These are phyloP conservation scores for Rhegmatorhina hoffmannsi DNA, from an alignment of 2,113 vertebrate species.

Conservation along the genomic window DNA sequence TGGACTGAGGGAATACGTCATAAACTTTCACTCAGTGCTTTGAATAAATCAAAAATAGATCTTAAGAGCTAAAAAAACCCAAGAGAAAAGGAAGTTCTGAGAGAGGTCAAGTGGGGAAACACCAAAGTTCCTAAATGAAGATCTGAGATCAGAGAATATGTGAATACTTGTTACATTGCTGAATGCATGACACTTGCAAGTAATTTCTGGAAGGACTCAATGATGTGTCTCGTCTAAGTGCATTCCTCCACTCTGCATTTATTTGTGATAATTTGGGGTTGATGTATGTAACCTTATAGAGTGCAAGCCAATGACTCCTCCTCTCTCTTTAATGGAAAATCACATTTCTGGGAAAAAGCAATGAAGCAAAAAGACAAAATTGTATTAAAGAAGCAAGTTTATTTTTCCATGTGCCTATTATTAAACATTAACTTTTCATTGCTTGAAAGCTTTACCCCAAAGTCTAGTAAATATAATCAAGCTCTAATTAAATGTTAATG, in stretches of 20 bases:
- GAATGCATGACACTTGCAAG: not conserved
- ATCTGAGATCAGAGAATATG: not conserved
- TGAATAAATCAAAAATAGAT: not conserved
- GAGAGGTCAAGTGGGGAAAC: not conserved
- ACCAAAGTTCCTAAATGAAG: not conserved
- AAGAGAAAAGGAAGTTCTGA: not conserved
- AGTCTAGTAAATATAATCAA: constrained; percentile 41
- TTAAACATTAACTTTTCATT: constrained; percentile 19
- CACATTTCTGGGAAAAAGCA: not conserved
- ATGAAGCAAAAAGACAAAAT: not conserved
- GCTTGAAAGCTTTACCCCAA: constrained; percentile 9
- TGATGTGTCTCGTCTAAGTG: not conserved
- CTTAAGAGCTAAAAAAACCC: not conserved
- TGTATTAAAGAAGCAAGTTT: not conserved
- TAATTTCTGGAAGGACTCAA: not conserved
- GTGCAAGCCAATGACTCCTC: not conserved
- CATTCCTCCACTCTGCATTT: not conserved
- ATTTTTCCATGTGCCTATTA: not conserved
- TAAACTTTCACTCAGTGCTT: not conserved
- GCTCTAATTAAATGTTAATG: constrained; percentile 56
- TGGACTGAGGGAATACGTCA: not conserved
- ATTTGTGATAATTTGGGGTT: not conserved
- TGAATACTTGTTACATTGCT: not conserved
- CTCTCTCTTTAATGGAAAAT: not conserved
- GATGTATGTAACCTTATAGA: not conserved